Evolutionary conservation across 1,140 invertebrate species (phyloP).

Genomic region (Apocrypta bakeri): DNA sequence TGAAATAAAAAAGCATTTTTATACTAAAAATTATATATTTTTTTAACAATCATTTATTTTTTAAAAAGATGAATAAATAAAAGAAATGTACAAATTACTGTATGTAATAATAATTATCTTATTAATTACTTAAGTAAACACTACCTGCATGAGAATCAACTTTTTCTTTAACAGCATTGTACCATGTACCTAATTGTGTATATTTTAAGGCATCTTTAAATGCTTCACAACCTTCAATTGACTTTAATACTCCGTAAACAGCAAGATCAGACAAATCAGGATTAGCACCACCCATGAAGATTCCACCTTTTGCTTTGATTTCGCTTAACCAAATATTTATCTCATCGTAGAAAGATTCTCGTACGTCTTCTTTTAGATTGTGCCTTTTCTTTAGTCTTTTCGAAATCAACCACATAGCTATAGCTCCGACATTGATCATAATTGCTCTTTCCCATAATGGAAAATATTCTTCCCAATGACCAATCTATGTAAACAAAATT

Average conservation of each 20-base stretch:
- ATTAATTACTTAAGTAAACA: conserved; percentile 54
- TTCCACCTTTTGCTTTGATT: conserved; percentile 81
- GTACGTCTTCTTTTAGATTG: conserved; percentile 90
- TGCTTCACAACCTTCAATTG: conserved; percentile 95
- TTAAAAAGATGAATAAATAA: conserved; percentile 25
- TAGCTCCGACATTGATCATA: conserved; percentile 95
- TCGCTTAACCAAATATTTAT: conserved; percentile 86
- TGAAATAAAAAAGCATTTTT: conserved; percentile 38
- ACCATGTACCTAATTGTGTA: conserved; percentile 82
- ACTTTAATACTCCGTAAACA: conserved; percentile 94
- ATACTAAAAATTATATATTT: conserved; percentile 43
- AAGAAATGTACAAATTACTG: conserved; percentile 31
- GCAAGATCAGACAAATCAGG: conserved; percentile 96
- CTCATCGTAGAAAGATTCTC: conserved; percentile 92
- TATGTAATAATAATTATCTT: conserved; percentile 35
- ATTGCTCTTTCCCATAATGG: conserved; percentile 87
- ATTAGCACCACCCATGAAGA: conserved; percentile 88
- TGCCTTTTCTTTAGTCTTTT: conserved; percentile 92
- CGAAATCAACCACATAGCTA: conserved; percentile 94
- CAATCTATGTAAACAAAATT: conserved; percentile 75
- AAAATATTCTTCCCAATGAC: conserved; percentile 94
- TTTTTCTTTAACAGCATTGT: conserved; percentile 72
- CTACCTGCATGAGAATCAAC: conserved; percentile 74
- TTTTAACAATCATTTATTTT: conserved; percentile 39
- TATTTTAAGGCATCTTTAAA: conserved; percentile 89